Evolutionary conservation across 2,888 invertebrate genomes (phyloP), one percentile per base, ranked within the genome.

Genomic region (Actias luna): DNA sequence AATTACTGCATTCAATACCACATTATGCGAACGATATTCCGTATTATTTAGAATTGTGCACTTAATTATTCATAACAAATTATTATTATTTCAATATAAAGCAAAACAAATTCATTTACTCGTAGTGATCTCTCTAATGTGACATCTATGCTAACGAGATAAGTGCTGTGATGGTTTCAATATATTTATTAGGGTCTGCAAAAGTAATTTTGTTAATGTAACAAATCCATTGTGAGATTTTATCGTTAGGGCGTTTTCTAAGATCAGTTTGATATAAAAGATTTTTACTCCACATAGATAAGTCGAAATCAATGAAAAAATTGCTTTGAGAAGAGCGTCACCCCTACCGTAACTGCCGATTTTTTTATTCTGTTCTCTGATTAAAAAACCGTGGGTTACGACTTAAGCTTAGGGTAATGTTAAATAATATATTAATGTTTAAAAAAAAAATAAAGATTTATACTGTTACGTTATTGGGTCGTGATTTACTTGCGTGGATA

Each of bases 321-420:
- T 68, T 66, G 63, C 66, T 61, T n/a, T 65, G 61, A 64, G 36
- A 42, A 63, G 65, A 62, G 58, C 69, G 72, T 91, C 88, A 89
- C 89, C 90, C 89, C 90, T 88, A 31, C 78, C 77, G 68, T 71
- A 79, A 78, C 74, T 76, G 70, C 80, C 62, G 75, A 77, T 74
- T 74, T 68, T 72, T 76, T 78, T 80, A n/a, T 82, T 75, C 18
- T 46, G 22, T 46, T 46, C 46, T 22, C 22, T 46, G 73, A 73
- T 67, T 84, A 88, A 89, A 88, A 88, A 84, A 42, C n/a, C 88
- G 89, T 90, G 90, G 88, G 88, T 88, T 85, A 76, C 69, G 42
- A 27, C 65, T 63, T 57, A 69, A 65, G 69, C 66, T 64, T 62
- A 67, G 73, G 66, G 62, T 69, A 66, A 70, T 63, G 55, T 22